Base-by-base conservation (phyloP, 2,888 invertebrate species). In the Caenorhabditis sinica region DNA sequence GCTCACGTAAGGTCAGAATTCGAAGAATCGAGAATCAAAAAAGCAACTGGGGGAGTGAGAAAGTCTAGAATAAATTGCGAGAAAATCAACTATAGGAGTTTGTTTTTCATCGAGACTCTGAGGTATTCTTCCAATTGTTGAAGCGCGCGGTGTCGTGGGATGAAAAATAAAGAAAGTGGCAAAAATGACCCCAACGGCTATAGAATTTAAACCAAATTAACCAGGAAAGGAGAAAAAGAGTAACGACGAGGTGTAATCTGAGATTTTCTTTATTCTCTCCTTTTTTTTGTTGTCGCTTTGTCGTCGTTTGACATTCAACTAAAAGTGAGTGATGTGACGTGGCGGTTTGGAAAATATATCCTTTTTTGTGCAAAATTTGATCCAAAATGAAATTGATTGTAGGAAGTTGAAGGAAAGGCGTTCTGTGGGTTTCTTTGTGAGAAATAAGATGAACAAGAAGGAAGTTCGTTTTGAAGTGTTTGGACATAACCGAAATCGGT, bases 181-280 rank as follows among this genome's bases (percentile, higher is more conserved):
- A 25, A 36, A 49, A 56, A 40, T 40, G 36, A 53, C 56, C 49
- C 73, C 33, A 66, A n/a, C 15, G 20, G 53, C 11, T 3, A 20
- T 20, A 15, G 13, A 45, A 23, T 53, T 53, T n/a, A 25, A 66
- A 65, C 58, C 49, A 49, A 66, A 76, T 76, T 66, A 76, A 76
- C 60, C 28, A 58, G 51, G 36, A 45, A 43, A 28, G 68, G 30
- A 60, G 36, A 49, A 30, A 33, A 56, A 60, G 49, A 40, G 58
- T 33, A 45, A 45, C 63, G 20, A 58, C 30, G 25, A 69, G 56
- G 79, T 79, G 79, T 45, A 79, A 79, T 79, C 63, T 56, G 79
- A 79, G 71, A 79, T 71, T 77, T 68, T 43, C 51, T 71, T 63
- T 60, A 23, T 61, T 58, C 49, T 68, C 45, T 43, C 23, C 33